These are phyloP conservation scores for Chitala chitala DNA, from an alignment of 2,113 vertebrate species.

Conservation along the genomic window DNA sequence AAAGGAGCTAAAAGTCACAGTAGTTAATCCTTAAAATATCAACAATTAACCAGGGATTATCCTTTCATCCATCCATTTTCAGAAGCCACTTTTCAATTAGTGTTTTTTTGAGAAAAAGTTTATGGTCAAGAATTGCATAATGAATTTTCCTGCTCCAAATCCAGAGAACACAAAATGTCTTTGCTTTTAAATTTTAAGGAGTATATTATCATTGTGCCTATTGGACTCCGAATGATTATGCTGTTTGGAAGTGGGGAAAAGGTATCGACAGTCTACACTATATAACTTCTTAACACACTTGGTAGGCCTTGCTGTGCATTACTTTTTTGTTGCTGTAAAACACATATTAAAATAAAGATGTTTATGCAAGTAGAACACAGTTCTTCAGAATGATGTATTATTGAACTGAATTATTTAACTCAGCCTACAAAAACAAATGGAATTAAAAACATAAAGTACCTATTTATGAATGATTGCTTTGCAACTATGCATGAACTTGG, in stretches of 20 bases:
- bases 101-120: too few relatives aligned
- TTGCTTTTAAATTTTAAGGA: not conserved
- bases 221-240: too few relatives aligned
- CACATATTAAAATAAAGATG: not conserved
- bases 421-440: not conserved
- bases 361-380: not conserved
- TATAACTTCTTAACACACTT: not conserved
- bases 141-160: too few relatives aligned
- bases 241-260: too few relatives aligned
- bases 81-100: too few relatives aligned
- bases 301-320: not conserved
- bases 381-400: not conserved
- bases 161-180: not conserved
- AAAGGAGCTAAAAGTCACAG: too few relatives aligned
- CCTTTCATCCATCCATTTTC: too few relatives aligned
- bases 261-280: too few relatives aligned
- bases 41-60: too few relatives aligned
- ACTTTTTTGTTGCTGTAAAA: not conserved
- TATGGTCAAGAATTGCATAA: too few relatives aligned
- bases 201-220: not conserved
- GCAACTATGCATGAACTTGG: conserved; percentile 41
- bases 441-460: conserved; percentile 1
- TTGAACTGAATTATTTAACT: not conserved
- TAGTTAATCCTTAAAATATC: too few relatives aligned
- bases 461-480: conserved; percentile 23